Evolutionary conservation across 2,113 vertebrate species (phyloP).

Genomic region (Oxygymnocypris stewartii): DNA sequence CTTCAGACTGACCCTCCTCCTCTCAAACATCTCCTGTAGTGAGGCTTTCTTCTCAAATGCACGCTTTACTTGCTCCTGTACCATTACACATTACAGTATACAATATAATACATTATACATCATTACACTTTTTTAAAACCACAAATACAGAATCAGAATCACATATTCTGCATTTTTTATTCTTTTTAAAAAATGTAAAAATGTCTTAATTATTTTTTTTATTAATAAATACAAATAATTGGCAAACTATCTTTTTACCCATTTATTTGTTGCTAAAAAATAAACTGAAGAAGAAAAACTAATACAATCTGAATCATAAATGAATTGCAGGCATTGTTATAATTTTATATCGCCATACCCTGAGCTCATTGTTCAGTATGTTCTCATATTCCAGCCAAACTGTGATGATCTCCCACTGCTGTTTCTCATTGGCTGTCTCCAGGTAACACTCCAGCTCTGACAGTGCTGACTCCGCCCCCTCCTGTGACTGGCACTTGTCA

Average conservation of each 20-base stretch:
- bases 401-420: slow-evolving; percentile 77
- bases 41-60: slow-evolving; percentile 89
- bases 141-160: too few relatives aligned
- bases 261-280: not conserved
- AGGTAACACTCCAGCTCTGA: slow-evolving; percentile 92
- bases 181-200: not conserved
- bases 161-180: too few relatives aligned
- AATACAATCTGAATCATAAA: not conserved
- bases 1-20: slow-evolving; percentile 89
- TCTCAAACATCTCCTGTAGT: slow-evolving; percentile 95
- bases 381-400: slow-evolving; percentile 83
- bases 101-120: not conserved
- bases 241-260: not conserved
- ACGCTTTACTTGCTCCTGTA: slow-evolving; percentile 87
- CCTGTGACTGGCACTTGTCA: slow-evolving; percentile 96
- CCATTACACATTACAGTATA: not conserved
- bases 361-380: slow-evolving; percentile 85
- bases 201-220: not conserved
- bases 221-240: not conserved
- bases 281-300: not conserved
- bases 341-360: slow-evolving; percentile 70
- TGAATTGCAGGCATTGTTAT: not conserved
- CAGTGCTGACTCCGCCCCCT: slow-evolving; percentile 91
- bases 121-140: too few relatives aligned
- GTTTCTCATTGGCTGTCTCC: slow-evolving; percentile 79